Base-by-base conservation (phyloP, 2,888 invertebrate genomes). In the Zonitis immaculata region DNA sequence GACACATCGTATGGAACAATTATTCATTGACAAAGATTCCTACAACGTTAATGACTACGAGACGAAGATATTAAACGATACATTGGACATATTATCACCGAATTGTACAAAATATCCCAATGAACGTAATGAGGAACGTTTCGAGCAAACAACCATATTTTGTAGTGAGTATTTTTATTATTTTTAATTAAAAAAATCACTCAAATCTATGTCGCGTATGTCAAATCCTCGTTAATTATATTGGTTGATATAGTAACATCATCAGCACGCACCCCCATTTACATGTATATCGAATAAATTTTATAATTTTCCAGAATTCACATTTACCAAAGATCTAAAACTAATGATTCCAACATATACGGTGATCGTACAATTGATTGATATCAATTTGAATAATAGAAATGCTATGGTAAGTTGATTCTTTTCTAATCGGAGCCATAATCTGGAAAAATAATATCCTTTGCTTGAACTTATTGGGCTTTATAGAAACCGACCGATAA, bases 311-410 rank as follows among this genome's bases (percentile, higher is more conserved):
- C 14, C 66, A 74, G 73, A 63, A 59, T 54, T 74, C 26, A 61
- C 57, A 47, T 69, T 72, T 52, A 65, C 62, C 11, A 67, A 62
- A 58, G 65, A 64, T 39, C 60, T 56, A 44, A 51, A 58, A 48
- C 61, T 70, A 30, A 52, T 73, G n/a, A 68, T 69, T 49, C 73
- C 74, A 8, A 79, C 78, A 2, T 82, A 82, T 65, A 77, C 76
- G 49, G 76, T 82, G 30, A 67, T 74, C 1, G 68, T 83, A 39
- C 78, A 79, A 64, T 78, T 82, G 5, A 78, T 73, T 18, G 83
- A 83, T 63, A 76, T 76, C 56, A 76, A 80, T 11, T 69, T 81
- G 48, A 59, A 57, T 56, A 59, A 61, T 59, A 30, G 53, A 49
- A 59, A 56, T 56, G 52, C 63, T 56, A 44, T 57, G 62, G 70